A percentile compares a stretch with the other conserved stretches of the same genome.
Conservation (phyloP, 2,797 vertebrate species). For the Periparus ater region DNA sequence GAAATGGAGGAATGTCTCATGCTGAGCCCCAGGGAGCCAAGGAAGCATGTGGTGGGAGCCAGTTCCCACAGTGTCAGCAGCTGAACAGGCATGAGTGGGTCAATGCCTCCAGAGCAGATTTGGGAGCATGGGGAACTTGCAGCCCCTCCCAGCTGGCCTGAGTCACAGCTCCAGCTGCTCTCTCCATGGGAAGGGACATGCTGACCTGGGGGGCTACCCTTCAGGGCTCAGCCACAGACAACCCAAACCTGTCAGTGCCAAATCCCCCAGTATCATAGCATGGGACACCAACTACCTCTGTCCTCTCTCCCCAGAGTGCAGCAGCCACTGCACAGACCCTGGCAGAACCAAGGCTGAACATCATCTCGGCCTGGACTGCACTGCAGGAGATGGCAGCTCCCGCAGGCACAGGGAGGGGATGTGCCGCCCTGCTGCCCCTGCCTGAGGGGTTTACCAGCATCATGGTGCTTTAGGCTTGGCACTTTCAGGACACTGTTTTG, state of each 20-base stretch:
- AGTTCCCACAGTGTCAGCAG: neutral
- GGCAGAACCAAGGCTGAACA: neutral
- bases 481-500: neutral
- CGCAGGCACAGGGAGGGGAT: fast-evolving
- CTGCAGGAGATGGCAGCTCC: fast-evolving
- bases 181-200: fast-evolving
- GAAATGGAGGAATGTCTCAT: neutral
- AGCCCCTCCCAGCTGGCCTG: neutral
- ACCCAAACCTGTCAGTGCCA: fast-evolving
- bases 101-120: neutral
- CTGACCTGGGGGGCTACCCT: neutral
- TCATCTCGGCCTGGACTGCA: fast-evolving
- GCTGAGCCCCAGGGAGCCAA: neutral
- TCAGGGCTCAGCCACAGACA: neutral
- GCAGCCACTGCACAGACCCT: fast-evolving
- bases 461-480: fast-evolving
- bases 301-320: fast-evolving
- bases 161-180: neutral
- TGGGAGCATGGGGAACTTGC: neutral
- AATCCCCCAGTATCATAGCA: neutral
- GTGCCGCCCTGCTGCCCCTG: fast-evolving
- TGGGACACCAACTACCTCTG: neutral
- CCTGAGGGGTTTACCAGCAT: neutral
- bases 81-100: neutral
- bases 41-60: fast-evolving